phyloP scores from a whole-genome alignment of 2,888 invertebrate genomes.

The Hyposoter dolosus region DNA sequence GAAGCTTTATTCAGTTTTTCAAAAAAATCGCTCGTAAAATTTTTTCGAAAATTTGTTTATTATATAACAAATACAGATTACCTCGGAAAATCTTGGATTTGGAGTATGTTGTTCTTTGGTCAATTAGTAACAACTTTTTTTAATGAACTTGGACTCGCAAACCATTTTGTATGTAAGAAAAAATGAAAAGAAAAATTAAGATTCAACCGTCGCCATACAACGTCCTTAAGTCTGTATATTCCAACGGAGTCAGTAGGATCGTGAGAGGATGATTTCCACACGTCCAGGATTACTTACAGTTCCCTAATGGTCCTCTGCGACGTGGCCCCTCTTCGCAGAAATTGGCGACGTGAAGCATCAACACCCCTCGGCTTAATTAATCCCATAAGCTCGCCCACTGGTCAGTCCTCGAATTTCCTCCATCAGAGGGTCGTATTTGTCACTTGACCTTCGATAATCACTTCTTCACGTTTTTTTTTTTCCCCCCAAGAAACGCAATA shows the following conservation, averaged over 20 bases:
- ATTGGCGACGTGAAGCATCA: conserved; percentile 80
- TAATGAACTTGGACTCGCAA: no score
- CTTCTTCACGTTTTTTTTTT: conserved; percentile 43
- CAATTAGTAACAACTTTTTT: no score
- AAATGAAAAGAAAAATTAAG: no score
- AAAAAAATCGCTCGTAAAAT: no score
- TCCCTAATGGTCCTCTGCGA: conserved; percentile 37
- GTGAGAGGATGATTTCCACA: conserved; percentile 66
- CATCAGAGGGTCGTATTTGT: conserved; percentile 74
- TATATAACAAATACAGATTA: no score
- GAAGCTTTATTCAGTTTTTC: no score
- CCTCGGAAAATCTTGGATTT: no score
- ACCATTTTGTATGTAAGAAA: no score
- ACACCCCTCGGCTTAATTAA: conserved; percentile 84
- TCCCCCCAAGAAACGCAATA: background rate
- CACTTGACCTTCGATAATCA: conserved; percentile 67
- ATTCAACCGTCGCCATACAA: no score
- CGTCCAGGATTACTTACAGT: conserved; percentile 57
- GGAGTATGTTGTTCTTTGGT: no score
- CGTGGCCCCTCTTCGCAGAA: conserved; percentile 58
- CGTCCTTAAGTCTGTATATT: conserved; percentile 61
- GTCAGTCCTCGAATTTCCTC: conserved; percentile 75
- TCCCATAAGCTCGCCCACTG: conserved; percentile 81
- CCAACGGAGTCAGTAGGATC: conserved; percentile 25
- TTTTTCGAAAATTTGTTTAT: no score